Conservation (phyloP, 2,888 invertebrate genomes). For the Acanthosoma haemorrhoidale region DNA sequence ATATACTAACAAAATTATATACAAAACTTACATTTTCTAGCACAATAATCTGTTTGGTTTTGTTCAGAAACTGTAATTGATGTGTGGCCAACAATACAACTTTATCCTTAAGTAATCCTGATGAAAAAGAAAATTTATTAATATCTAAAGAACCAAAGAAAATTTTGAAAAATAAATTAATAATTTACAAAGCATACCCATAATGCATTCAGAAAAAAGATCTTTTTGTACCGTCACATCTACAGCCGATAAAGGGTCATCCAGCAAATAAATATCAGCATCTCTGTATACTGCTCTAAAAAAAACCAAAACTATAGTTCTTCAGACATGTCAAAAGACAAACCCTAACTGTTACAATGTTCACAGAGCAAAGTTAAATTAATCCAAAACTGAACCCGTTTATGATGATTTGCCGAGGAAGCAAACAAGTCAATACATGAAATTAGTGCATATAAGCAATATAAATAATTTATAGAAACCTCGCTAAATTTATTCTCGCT, state of each 20-base stretch:
- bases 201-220: constrained; percentile 68
- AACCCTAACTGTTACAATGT: too few species aligned
- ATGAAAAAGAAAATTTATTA: not conserved
- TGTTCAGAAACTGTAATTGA: constrained; percentile 69
- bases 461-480: constrained; percentile 52
- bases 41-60: constrained; percentile 60
- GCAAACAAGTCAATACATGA: too few species aligned
- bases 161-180: not conserved
- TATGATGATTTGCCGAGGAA: too few species aligned
- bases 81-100: constrained; percentile 76
- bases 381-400: too few species aligned
- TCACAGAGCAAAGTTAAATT: too few species aligned
- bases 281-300: constrained; percentile 66
- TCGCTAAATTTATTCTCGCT: constrained; percentile 71
- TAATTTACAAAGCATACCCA: constrained; percentile 39
- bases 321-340: too few species aligned
- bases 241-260: constrained; percentile 75
- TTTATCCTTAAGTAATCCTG: constrained; percentile 57
- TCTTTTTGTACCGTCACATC: constrained; percentile 71
- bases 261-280: constrained; percentile 69
- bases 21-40: constrained; percentile 58
- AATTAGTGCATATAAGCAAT: too few species aligned
- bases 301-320: too few species aligned
- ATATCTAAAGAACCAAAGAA: not conserved
- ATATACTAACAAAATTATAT: too few species aligned